phyloP scores from a whole-genome alignment of 2,888 invertebrate genomes.

The Gibbula magus region DNA sequence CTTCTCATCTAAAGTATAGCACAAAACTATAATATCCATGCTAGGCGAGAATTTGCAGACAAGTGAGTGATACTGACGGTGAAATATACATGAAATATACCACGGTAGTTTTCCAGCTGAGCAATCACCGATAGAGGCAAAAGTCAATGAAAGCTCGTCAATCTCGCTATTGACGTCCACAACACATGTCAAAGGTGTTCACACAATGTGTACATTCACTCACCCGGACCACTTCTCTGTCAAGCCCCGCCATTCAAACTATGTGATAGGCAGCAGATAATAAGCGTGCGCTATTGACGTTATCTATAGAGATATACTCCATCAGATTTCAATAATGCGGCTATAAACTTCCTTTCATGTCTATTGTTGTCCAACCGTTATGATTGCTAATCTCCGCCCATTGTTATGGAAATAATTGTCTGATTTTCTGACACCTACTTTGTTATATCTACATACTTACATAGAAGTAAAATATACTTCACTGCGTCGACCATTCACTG shows the following conservation, averaged over 20 bases:
- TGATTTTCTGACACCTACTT: no score
- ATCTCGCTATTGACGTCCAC: neutral
- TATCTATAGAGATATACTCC: neutral
- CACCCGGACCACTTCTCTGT: neutral
- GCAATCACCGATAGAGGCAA: neutral
- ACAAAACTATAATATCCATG: no score
- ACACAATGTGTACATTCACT: neutral
- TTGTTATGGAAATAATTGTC: neutral
- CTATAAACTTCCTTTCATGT: neutral
- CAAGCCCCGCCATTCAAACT: neutral
- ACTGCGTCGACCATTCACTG: no score
- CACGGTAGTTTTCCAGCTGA: neutral
- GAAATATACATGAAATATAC: neutral
- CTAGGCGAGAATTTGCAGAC: no score
- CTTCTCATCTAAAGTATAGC: no score
- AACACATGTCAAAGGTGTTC: neutral
- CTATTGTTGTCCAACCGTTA: neutral
- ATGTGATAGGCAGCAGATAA: neutral
- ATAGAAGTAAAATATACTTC: no score
- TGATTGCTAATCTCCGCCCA: neutral
- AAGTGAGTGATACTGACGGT: neutral
- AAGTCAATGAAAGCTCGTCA: slow-evolving; percentile 8
- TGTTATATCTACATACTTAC: no score
- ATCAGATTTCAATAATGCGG: neutral
- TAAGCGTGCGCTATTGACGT: neutral